These are phyloP conservation scores for Athalia rosae DNA, from an alignment of 2,888 invertebrate species.

Conservation along the genomic window DNA sequence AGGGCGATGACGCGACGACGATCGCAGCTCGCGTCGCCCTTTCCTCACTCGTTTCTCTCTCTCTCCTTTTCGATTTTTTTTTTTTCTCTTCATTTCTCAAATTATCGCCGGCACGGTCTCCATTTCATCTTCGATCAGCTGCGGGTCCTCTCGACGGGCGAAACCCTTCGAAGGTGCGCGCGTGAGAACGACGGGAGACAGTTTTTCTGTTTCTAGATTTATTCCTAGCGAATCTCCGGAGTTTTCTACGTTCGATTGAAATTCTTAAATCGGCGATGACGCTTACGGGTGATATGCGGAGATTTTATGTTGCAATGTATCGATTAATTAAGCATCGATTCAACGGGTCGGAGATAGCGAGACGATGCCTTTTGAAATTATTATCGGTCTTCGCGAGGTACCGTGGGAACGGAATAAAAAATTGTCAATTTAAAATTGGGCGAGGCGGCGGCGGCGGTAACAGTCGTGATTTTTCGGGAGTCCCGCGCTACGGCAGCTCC, in stretches of 20 bases:
- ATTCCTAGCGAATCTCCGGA: background rate
- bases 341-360: slow-evolving; percentile 6
- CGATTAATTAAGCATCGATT: slow-evolving; percentile 35
- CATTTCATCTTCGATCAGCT: slow-evolving; percentile 18
- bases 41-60: too few species aligned
- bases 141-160: slow-evolving; percentile 10
- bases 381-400: slow-evolving; percentile 19
- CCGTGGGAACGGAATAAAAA: slow-evolving; percentile 32
- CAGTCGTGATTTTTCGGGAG: too few species aligned
- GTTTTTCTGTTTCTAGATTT: too few species aligned
- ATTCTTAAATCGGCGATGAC: background rate
- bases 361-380: slow-evolving; percentile 13
- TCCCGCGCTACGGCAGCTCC: too few species aligned
- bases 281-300: background rate
- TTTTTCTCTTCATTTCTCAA: too few species aligned
- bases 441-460: too few species aligned
- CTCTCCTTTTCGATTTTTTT: too few species aligned
- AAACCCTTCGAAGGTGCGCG: background rate
- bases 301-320: slow-evolving; percentile 19
- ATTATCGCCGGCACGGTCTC: background rate
- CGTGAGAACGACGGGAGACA: too few species aligned
- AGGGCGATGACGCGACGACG: too few species aligned
- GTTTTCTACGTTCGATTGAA: background rate
- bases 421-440: too few species aligned
- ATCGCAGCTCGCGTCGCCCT: too few species aligned